Evolutionary conservation across 2,888 invertebrate genomes (phyloP).

Genomic region (Bhutanitis thaidina): DNA sequence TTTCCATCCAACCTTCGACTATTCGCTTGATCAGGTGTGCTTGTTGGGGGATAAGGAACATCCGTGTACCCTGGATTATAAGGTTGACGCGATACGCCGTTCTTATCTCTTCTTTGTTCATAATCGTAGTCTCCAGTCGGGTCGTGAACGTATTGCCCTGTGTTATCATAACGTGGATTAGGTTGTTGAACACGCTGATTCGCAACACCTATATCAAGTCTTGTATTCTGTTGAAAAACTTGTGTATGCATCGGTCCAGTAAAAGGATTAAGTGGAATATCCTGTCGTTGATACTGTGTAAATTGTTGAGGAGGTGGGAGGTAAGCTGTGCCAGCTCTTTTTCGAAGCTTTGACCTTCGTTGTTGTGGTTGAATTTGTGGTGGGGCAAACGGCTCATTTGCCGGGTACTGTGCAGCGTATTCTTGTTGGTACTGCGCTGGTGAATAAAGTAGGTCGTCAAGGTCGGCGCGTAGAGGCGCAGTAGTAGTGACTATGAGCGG

Average conservation of each 20-base stretch:
- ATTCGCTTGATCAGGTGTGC: conserved; percentile 52
- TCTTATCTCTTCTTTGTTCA: conserved; percentile 57
- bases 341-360: conserved; percentile 60
- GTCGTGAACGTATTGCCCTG: conserved; percentile 68
- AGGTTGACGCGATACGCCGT: conserved; percentile 37
- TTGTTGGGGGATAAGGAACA: conserved; percentile 51
- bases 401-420: conserved; percentile 40
- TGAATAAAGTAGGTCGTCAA: conserved; percentile 67
- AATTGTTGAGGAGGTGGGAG: conserved; percentile 68
- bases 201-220: conserved; percentile 60
- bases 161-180: conserved; percentile 58
- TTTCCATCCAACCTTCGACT: conserved; percentile 65
- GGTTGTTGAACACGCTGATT: conserved; percentile 48
- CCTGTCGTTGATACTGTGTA: conserved; percentile 57
- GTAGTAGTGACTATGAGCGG: conserved; percentile 51
- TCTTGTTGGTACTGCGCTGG: conserved; percentile 53
- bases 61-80: conserved; percentile 65
- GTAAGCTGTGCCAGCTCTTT: conserved; percentile 69
- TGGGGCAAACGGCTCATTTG: conserved; percentile 50
- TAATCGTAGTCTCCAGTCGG: conserved; percentile 72
- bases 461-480: conserved; percentile 51
- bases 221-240: conserved; percentile 62
- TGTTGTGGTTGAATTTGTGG: conserved; percentile 45
- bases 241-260: conserved; percentile 56
- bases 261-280: conserved; percentile 62